These are phyloP conservation scores for Protosalanx chinensis DNA, from an alignment of 2,797 vertebrate species.

Conservation along the genomic window DNA sequence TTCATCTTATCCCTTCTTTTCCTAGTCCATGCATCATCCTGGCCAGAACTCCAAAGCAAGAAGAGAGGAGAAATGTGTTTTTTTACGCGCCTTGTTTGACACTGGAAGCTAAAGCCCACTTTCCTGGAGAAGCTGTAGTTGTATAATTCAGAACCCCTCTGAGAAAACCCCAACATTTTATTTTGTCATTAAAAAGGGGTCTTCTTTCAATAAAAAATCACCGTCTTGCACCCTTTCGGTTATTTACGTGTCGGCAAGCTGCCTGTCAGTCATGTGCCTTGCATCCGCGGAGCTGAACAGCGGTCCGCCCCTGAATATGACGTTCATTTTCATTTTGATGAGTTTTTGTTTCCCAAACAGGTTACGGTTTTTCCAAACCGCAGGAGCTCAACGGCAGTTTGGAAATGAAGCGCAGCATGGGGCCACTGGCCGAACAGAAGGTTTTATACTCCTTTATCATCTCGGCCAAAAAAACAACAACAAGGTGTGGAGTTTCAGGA, in stretches of 20 bases:
- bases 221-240: background rate
- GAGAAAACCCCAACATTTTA: background rate
- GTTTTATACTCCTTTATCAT: background rate
- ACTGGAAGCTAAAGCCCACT: background rate
- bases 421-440: background rate
- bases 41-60: too few relatives aligned
- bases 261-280: constrained; percentile 20
- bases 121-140: background rate
- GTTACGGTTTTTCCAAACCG: background rate
- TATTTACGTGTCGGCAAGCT: background rate
- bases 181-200: too few relatives aligned
- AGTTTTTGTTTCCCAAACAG: constrained; percentile 28
- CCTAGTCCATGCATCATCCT: too few relatives aligned
- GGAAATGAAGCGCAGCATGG: constrained; percentile 22
- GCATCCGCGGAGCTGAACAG: constrained; percentile 6
- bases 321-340: constrained; percentile 48
- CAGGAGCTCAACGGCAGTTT: constrained; percentile 17
- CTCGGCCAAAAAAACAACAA: background rate
- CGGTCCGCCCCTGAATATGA: constrained; percentile 14
- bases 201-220: too few relatives aligned
- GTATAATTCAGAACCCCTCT: background rate
- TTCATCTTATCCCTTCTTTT: too few relatives aligned
- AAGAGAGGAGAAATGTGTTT: background rate
- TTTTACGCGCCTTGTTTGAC: background rate
- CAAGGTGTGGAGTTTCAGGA: too few relatives aligned